Percentiles rank a stretch among this genome's conserved stretches.
phyloP scores from a whole-genome alignment of 2,113 vertebrate genomes.

The Pachypanchax playfairii region DNA sequence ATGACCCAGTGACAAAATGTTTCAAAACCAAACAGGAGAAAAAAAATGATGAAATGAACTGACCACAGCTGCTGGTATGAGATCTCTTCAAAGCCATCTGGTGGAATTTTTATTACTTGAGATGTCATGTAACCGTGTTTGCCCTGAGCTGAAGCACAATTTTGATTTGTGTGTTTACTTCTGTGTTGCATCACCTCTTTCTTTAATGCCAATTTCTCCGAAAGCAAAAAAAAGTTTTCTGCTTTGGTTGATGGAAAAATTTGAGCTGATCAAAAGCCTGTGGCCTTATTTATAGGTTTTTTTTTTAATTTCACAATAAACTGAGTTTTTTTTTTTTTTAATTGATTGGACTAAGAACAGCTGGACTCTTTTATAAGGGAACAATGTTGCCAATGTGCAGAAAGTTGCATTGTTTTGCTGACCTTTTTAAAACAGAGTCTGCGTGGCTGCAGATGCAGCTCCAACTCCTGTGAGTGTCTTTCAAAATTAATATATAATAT shows the following conservation, averaged over 20 bases:
- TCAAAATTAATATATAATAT: no score
- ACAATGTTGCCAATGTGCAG: background rate
- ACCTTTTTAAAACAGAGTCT: no score
- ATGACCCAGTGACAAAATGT: background rate
- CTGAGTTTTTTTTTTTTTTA: no score
- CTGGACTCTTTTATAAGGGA: background rate
- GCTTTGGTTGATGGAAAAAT: background rate
- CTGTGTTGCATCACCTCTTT: background rate
- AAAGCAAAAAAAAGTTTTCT: background rate
- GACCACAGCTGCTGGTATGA: background rate
- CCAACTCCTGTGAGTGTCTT: no score
- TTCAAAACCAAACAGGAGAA: background rate
- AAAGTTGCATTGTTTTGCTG: background rate
- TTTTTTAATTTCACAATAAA: background rate
- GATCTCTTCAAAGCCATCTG: conserved; percentile 2
- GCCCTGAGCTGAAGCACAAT: background rate
- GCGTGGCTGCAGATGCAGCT: no score
- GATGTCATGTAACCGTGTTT: conserved; percentile 1
- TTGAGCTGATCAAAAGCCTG: background rate
- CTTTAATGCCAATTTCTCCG: background rate
- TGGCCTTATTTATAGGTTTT: background rate
- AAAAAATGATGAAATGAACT: background rate
- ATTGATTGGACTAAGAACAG: background rate
- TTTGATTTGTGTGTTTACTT: conserved; percentile 10
- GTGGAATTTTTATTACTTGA: conserved; percentile 18